Evolutionary conservation across 2,888 invertebrate species (phyloP).

Genomic region (Ennomos erosarius): DNA sequence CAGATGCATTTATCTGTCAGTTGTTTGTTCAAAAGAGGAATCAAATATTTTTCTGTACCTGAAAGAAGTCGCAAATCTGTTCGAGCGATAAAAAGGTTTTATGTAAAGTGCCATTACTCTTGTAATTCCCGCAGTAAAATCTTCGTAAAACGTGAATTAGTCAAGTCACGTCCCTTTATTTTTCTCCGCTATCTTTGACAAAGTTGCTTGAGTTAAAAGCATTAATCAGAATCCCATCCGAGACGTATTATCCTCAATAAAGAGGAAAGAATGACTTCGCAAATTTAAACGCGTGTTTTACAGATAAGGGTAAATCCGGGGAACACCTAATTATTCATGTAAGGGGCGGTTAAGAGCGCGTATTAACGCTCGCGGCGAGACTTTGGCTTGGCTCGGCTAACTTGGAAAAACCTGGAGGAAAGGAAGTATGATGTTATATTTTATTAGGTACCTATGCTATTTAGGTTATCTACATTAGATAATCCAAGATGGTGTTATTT

Average conservation of each 20-base stretch:
- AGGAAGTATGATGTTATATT: background rate
- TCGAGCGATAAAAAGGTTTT: conserved; percentile 41
- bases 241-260: conserved; percentile 84
- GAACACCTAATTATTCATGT: conserved; percentile 85
- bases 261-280: conserved; percentile 82
- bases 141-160: conserved; percentile 73
- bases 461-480: too few relatives aligned
- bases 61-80: conserved; percentile 24
- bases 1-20: conserved; percentile 57
- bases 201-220: conserved; percentile 77
- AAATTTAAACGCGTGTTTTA: conserved; percentile 82
- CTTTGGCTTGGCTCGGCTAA: conserved; percentile 33
- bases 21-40: conserved; percentile 72
- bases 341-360: conserved; percentile 79
- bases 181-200: conserved; percentile 81
- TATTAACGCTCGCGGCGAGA: conserved; percentile 71
- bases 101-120: conserved; percentile 51
- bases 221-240: conserved; percentile 83
- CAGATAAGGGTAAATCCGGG: conserved; percentile 78
- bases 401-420: conserved; percentile 55
- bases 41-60: conserved; percentile 40
- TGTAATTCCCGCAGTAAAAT: conserved; percentile 48
- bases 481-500: background rate
- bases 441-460: too few relatives aligned
- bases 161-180: conserved; percentile 82